Conservation (phyloP, 2,888 invertebrate genomes). For the Cantharis rufa region DNA sequence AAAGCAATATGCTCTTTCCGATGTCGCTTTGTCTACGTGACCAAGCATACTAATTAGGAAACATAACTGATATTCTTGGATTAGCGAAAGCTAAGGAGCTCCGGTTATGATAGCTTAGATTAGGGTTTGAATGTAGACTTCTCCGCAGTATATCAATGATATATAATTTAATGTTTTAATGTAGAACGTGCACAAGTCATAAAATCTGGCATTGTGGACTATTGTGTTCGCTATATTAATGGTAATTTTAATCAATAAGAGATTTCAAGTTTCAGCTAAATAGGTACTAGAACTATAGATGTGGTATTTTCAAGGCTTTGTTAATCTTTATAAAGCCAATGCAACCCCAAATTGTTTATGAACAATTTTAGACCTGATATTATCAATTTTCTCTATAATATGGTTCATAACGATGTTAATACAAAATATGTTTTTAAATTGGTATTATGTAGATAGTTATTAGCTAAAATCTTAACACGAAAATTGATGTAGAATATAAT, state of each 20-base stretch:
- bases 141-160: constrained; percentile 23
- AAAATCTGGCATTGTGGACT: not conserved
- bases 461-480: too few relatives aligned
- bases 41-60: constrained; percentile 26
- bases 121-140: constrained; percentile 24
- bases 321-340: not conserved
- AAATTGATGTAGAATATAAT: too few relatives aligned
- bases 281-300: not conserved
- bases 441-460: not conserved
- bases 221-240: constrained; percentile 7
- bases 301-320: not conserved
- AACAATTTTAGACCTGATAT: not conserved
- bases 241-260: constrained; percentile 22
- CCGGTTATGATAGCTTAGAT: constrained; percentile 27
- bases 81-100: constrained; percentile 25
- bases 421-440: not conserved
- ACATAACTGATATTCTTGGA: constrained; percentile 22
- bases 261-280: not conserved
- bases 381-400: not conserved
- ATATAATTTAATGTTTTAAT: constrained; percentile 17
- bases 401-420: not conserved
- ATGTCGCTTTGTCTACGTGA: constrained; percentile 22
- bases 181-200: constrained; percentile 14
- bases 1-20: constrained; percentile 21
- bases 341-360: not conserved